Base-by-base conservation (phyloP, 2,797 vertebrate genomes). In the Brotula barbata region DNA sequence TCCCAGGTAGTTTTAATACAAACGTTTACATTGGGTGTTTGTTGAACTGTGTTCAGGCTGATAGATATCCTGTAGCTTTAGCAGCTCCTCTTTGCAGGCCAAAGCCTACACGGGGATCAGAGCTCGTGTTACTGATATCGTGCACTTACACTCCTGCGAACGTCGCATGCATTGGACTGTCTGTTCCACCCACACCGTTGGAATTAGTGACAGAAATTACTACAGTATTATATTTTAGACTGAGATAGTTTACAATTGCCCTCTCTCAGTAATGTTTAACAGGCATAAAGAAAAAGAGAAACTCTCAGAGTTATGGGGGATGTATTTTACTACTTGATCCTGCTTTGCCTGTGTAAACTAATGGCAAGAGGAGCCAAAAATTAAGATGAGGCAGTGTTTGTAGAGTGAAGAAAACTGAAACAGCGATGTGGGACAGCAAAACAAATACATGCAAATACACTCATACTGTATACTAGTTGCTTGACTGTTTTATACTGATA, bases 311-410 rank as follows among this genome's bases (percentile, higher is more conserved):
- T 64, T 16, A 56, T 56, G 43, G 55, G 47, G 61, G 56, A 45
- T 52, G 20, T 25, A 2, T 50, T 81, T 82, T 73, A 75, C 40
- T 43, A 54, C 66, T 47, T 51, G 2, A 45, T 77, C 72, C 78
- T 76, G 50, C 58, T 64, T 56, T 41, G 6, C 42, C 15, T 39
- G 4, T 42, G 57, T 41, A 42, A 39, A 20, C 21, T 28, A 17
- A 50, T 17, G 47, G 1, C 52, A 25, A 11, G 7, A 36, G 10
- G n/a, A 20, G 7, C 7, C 19, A 5, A 19, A 9, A 39, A 21
- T 7, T 22, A 9, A 1, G 15, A 17, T 13, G 1, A 51, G 20
- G 13, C 2, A 5, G 41, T 41, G 23, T 46, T n/a, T 20, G 12
- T 28, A 23, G 41, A 43, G 5, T 2, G 7, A 53, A 13, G 10